Conservation (phyloP, 2,797 vertebrate species). For the Eurystomus glaucurus region DNA sequence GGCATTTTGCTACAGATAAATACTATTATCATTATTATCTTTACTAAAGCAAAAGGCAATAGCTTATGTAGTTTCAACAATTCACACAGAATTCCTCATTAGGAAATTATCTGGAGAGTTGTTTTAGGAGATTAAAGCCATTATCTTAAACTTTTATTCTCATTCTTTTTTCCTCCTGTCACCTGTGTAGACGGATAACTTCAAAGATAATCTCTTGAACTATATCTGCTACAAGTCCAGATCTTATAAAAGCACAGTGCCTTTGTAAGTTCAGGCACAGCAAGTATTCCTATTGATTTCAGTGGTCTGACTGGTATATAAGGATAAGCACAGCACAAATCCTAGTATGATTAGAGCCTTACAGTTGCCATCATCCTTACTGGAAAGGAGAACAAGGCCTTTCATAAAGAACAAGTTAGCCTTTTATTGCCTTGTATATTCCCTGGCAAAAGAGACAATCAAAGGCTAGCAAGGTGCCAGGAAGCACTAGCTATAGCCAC, state of each 20-base stretch:
- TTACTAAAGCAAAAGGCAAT: slow-evolving; percentile 17
- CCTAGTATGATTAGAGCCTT: not conserved
- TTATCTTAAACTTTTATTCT: not conserved
- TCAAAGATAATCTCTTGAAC: slow-evolving; percentile 8
- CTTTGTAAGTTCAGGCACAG: not conserved
- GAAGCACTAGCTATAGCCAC: not conserved
- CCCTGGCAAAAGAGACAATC: not conserved
- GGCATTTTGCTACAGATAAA: not conserved
- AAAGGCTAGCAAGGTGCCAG: not conserved
- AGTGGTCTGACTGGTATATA: not conserved
- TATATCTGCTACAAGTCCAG: not conserved
- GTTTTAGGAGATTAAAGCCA: not conserved
- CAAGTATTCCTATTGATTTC: not conserved
- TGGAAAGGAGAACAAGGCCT: not conserved
- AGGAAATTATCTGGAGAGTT: not conserved
- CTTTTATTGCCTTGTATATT: not conserved
- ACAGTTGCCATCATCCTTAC: not conserved
- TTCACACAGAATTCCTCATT: not conserved
- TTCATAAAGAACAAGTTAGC: not conserved
- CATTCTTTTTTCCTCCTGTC: not conserved
- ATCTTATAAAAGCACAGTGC: not conserved
- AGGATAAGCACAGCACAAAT: not conserved
- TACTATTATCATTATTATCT: not conserved
- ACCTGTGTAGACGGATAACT: not conserved
- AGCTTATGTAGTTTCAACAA: not conserved